Evolutionary conservation across 1,140 invertebrate genomes (phyloP), one percentile per base, ranked within the genome.

Genomic region (Ceratina japonica): DNA sequence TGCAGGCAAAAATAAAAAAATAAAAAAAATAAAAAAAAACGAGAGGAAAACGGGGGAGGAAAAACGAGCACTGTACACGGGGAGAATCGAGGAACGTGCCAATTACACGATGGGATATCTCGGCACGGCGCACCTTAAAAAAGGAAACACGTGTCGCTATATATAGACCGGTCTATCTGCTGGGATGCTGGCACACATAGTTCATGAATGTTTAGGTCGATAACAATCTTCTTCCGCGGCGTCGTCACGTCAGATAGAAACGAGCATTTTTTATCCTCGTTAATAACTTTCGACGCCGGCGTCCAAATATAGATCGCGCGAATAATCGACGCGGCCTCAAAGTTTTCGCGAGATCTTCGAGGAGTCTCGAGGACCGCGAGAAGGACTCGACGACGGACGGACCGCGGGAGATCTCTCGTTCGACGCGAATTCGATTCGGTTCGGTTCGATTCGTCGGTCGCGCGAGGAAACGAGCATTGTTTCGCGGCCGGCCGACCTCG

Each of bases 91-190:
- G 61, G 71, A 78, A 71, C 69, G 58, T 61, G 68, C 59, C 75
- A 72, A 78, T 78, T 63, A 72, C 75, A 76, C 74, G 74, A 69
- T 68, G 65, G 65, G 59, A 69, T 75, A 79, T 66, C 72, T 75
- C 81, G 49, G 59, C 76, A 52, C 81, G 49, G 59, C 81, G 31
- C 61, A 74, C 72, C 68, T 84, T 76, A 76, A 83, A 83, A 83
- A 83, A 80, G 72, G 77, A 80, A 84, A 83, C 76, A 83, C 63
- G 72, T 78, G 76, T 68, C 72, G 58, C 77, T 84, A 84, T 84
- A 83, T 83, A 84, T 84, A 84, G 75, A 75, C 24, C 49, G 54
- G 75, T 84, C 82, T 75, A 59, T 82, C 66, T 71, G 44, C 54
- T 24, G 61, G 63, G 74, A 80, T 77, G 73, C 64, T 79, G 54